Percentiles rank a stretch among this genome's conserved stretches.
Conservation (phyloP, 1,140 invertebrate species). For the Drosophila micromelanica region DNA sequence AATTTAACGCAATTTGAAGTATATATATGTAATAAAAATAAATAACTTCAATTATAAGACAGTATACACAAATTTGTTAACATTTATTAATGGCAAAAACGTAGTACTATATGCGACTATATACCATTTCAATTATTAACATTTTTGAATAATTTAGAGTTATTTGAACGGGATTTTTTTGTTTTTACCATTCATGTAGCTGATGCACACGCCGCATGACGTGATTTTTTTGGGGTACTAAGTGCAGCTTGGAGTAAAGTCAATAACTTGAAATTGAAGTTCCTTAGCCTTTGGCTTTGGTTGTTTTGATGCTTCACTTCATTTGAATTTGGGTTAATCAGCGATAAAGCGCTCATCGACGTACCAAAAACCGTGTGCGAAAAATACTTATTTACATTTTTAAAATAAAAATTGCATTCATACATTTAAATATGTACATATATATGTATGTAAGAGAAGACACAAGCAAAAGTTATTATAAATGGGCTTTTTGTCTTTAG, state of each 20-base stretch:
- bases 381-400: conserved; percentile 50
- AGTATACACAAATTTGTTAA: too few species aligned
- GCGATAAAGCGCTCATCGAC: conserved; percentile 76
- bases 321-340: conserved; percentile 76
- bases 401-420: not conserved
- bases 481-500: conserved; percentile 69
- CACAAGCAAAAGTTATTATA: conserved; percentile 48
- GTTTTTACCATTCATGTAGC: too few species aligned
- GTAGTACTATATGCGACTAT: too few species aligned
- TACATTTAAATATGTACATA: not conserved
- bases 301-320: conserved; percentile 51
- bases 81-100: too few species aligned
- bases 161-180: too few species aligned
- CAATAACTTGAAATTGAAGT: conserved; percentile 64
- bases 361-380: conserved; percentile 41
- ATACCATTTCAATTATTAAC: too few species aligned
- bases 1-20: too few species aligned
- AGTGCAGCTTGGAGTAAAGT: conserved; percentile 24
- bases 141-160: too few species aligned
- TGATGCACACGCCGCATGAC: not conserved
- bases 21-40: too few species aligned
- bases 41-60: too few species aligned
- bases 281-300: conserved; percentile 55
- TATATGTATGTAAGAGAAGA: not conserved
- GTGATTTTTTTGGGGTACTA: not conserved